Conservation (phyloP, 1,140 invertebrate genomes). For the Habropoda laboriosa region DNA sequence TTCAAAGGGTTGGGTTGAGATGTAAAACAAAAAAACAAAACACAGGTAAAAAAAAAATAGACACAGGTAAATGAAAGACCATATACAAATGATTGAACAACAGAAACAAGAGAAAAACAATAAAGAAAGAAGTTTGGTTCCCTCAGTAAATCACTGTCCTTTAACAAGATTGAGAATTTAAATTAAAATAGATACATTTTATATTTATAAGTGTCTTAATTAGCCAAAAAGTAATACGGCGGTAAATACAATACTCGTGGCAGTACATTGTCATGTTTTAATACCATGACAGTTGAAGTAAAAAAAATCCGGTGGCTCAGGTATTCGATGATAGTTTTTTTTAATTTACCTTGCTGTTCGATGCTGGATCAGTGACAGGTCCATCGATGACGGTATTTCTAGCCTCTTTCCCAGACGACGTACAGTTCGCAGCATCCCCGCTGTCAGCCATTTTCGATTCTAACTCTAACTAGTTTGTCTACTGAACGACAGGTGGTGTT, state of each 20-base stretch:
- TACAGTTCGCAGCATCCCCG: conserved; percentile 72
- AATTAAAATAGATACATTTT: not conserved
- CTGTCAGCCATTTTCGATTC: conserved; percentile 79
- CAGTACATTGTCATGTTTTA: conserved; percentile 18
- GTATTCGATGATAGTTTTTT: not conserved
- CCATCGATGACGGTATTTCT: conserved; percentile 73
- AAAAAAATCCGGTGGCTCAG: not conserved
- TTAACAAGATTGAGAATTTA: not conserved
- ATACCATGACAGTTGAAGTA: not conserved
- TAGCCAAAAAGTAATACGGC: conserved; percentile 20
- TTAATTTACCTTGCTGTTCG: conserved; percentile 73
- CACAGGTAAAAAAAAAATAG: conserved; percentile 35
- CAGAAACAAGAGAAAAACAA: not conserved
- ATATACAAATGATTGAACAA: conserved; percentile 9
- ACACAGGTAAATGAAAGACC: not conserved
- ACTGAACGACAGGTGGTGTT: conserved; percentile 27
- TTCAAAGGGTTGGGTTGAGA: conserved; percentile 34
- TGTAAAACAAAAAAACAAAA: conserved; percentile 40
- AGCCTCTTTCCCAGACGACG: conserved; percentile 74
- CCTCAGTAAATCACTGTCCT: not conserved
- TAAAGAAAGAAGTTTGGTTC: not conserved
- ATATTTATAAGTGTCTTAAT: conserved; percentile 1
- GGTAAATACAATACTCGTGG: conserved; percentile 53
- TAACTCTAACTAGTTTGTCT: conserved; percentile 29
- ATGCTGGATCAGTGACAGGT: conserved; percentile 78